Evolutionary conservation across 2,888 invertebrate genomes (phyloP).

Genomic region (Chrysolina haemoptera): DNA sequence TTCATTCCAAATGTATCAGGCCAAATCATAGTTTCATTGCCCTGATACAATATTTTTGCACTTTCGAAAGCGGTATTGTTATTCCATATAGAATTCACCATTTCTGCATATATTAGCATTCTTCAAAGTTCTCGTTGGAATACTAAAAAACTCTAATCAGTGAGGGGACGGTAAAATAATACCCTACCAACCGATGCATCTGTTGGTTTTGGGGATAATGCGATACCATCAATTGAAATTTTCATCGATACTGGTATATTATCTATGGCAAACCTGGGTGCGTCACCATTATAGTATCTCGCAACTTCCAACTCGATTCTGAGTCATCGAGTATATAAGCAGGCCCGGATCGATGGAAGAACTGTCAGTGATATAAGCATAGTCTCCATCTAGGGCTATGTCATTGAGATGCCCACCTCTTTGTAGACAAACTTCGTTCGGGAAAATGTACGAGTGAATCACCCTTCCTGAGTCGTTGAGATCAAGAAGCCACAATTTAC

Average conservation of each 20-base stretch:
- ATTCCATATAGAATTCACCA: slow-evolving; percentile 75
- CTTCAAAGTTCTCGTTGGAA: slow-evolving; percentile 75
- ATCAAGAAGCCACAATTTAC: slow-evolving; percentile 79
- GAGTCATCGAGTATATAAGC: slow-evolving; percentile 77
- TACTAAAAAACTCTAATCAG: slow-evolving; percentile 72
- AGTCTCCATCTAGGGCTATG: slow-evolving; percentile 77
- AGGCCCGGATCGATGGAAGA: slow-evolving; percentile 79
- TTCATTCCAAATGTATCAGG: slow-evolving; percentile 80
- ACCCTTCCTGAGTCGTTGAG: slow-evolving; percentile 75
- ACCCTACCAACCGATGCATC: slow-evolving; percentile 48
- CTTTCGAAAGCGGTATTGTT: slow-evolving; percentile 72
- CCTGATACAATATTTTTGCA: slow-evolving; percentile 70
- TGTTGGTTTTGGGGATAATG: slow-evolving; percentile 73
- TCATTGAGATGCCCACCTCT: slow-evolving; percentile 78
- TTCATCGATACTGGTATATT: slow-evolving; percentile 70
- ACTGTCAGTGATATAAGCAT: slow-evolving; percentile 82
- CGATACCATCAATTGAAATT: slow-evolving; percentile 80
- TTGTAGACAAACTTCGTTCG: slow-evolving; percentile 73
- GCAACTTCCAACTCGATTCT: slow-evolving; percentile 79
- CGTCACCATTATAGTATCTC: slow-evolving; percentile 79
- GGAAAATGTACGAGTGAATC: slow-evolving; percentile 75
- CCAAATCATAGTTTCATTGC: slow-evolving; percentile 79
- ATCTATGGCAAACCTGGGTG: slow-evolving; percentile 74
- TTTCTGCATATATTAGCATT: slow-evolving; percentile 65
- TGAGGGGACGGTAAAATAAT: slow-evolving; percentile 61